Evolutionary conservation across 2,797 vertebrate species (phyloP).

Genomic region (Mus caroli): DNA sequence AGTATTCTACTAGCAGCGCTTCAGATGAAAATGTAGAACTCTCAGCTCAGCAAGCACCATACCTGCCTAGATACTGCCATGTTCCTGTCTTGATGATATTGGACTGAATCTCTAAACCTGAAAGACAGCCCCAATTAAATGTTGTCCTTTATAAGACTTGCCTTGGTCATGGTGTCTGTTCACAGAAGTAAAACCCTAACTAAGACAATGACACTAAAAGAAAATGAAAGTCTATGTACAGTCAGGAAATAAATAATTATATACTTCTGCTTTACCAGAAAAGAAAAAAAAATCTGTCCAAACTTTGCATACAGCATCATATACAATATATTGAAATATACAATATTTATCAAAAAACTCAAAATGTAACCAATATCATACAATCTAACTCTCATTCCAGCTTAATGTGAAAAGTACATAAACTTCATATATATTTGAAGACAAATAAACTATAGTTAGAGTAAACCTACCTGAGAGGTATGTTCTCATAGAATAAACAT

Average conservation of each 20-base stretch:
- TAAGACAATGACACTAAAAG: background rate
- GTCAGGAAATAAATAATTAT: slow-evolving; percentile 49
- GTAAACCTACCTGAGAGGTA: background rate
- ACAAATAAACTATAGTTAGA: background rate
- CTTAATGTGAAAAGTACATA: background rate
- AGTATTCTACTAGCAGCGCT: too few species aligned
- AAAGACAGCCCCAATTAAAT: too few species aligned
- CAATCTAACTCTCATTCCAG: background rate
- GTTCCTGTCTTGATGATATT: too few species aligned
- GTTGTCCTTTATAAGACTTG: too few species aligned
- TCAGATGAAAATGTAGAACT: too few species aligned
- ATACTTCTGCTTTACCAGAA: background rate
- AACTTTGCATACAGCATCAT: background rate
- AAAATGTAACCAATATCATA: background rate
- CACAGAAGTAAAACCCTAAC: too few species aligned
- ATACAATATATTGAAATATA: background rate
- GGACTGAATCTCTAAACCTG: too few species aligned
- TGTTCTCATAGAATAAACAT: background rate
- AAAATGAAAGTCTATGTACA: background rate
- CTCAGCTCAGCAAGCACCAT: too few species aligned
- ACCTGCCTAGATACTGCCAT: too few species aligned
- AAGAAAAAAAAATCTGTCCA: background rate
- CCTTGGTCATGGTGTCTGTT: too few species aligned
- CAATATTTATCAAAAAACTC: background rate
- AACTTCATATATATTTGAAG: background rate